Evolutionary conservation across 2,888 invertebrate species (phyloP).

Genomic region (Drosophila conformis): DNA sequence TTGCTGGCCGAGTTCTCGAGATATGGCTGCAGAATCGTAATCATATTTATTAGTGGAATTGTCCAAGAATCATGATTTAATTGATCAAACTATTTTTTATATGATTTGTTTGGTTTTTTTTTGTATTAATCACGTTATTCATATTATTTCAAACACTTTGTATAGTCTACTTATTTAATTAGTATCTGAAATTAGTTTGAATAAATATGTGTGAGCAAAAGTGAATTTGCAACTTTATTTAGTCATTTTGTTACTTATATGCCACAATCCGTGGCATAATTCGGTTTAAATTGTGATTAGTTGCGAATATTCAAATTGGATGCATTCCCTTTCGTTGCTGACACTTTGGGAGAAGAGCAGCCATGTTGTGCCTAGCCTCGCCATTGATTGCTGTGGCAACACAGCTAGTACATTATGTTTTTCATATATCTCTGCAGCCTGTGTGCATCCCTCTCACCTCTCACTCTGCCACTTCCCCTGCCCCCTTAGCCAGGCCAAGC

Average conservation of each 20-base stretch:
- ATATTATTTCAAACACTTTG: neutral
- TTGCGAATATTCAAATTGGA: neutral
- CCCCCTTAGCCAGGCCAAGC: neutral
- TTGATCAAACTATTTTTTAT: neutral
- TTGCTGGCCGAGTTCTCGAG: no score
- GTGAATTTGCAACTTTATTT: neutral
- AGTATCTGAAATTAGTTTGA: neutral
- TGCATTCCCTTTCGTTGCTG: neutral
- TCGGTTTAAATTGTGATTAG: neutral
- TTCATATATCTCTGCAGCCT: neutral
- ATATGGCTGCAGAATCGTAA: neutral
- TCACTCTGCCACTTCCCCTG: no score
- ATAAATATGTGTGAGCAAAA: neutral
- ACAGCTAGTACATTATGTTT: neutral
- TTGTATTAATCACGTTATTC: neutral
- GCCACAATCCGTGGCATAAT: neutral
- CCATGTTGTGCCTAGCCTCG: neutral
- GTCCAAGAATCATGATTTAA: no score
- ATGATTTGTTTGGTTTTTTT: neutral
- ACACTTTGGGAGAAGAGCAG: neutral
- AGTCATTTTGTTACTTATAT: neutral
- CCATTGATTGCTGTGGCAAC: conserved; percentile 13
- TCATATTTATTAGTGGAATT: neutral
- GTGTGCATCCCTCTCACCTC: neutral
- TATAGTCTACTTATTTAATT: neutral